A percentile compares a stretch with the other conserved stretches of the same genome.
These are phyloP conservation scores for Beroe ovata DNA, from an alignment of 37 sponge, comb jelly and placozoan species.

Conservation along the genomic window DNA sequence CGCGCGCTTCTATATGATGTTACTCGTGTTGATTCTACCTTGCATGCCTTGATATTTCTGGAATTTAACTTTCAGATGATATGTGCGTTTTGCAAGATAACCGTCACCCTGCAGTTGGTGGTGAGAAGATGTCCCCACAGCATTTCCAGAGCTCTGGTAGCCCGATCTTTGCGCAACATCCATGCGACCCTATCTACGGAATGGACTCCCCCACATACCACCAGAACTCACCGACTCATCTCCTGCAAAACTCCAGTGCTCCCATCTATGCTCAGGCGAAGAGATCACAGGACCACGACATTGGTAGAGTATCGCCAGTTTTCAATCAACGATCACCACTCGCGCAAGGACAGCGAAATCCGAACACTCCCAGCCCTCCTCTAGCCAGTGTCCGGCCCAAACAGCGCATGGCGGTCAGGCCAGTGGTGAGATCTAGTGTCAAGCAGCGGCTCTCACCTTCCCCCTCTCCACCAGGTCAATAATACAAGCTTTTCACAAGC, in stretches of 20 bases:
- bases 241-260: background rate
- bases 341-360: too few species aligned
- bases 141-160: background rate
- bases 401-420: background rate
- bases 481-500: too few species aligned
- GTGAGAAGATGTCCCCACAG: background rate
- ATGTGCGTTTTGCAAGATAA: constrained; percentile 44
- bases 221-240: constrained; percentile 11
- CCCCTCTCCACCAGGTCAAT: background rate
- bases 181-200: constrained; percentile 18
- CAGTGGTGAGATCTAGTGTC: background rate
- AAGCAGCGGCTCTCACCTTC: background rate
- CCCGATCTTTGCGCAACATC: background rate
- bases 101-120: background rate
- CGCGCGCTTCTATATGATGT: too few species aligned
- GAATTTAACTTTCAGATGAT: constrained; percentile 66
- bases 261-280: background rate
- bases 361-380: background rate
- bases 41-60: too few species aligned
- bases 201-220: background rate
- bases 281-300: too few species aligned
- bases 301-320: background rate
- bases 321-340: background rate
- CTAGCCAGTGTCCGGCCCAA: background rate
- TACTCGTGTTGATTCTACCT: too few species aligned